Conservation (phyloP, 2,888 invertebrate species). For the Pseudococcus longispinus region DNA sequence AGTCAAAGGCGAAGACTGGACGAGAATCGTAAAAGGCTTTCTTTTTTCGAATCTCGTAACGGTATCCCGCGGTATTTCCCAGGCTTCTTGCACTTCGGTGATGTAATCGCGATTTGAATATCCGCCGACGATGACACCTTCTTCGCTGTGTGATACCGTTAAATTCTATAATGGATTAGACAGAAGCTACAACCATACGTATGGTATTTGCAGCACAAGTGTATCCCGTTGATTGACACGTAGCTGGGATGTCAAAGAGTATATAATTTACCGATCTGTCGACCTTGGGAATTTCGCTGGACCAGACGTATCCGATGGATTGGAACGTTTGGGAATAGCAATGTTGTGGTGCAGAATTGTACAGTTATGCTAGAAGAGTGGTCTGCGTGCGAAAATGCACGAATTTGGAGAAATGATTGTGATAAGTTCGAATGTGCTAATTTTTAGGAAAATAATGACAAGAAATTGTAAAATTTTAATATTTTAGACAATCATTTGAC, state of each 20-base stretch:
- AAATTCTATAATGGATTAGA: not conserved
- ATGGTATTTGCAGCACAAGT: not conserved
- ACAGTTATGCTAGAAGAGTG: too few relatives aligned
- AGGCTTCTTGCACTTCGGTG: not conserved
- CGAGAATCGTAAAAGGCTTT: not conserved
- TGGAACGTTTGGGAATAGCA: not conserved
- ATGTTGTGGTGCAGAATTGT: not conserved
- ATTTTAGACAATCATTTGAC: too few relatives aligned
- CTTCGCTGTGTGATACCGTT: not conserved
- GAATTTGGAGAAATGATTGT: too few relatives aligned
- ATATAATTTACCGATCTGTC: not conserved
- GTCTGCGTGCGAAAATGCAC: too few relatives aligned
- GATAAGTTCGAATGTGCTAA: too few relatives aligned
- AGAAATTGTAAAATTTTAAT: too few relatives aligned
- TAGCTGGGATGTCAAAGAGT: not conserved
- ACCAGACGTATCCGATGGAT: not conserved
- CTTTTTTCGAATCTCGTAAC: not conserved
- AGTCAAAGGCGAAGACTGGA: not conserved
- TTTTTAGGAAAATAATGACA: too few relatives aligned
- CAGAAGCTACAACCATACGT: not conserved
- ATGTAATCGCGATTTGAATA: conserved; percentile 3
- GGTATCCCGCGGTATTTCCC: conserved; percentile 38
- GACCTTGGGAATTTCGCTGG: not conserved
- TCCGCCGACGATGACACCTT: not conserved
- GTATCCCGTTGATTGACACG: not conserved